phyloP scores from a whole-genome alignment of 2,113 vertebrate species.

The Lamprotornis superbus region DNA sequence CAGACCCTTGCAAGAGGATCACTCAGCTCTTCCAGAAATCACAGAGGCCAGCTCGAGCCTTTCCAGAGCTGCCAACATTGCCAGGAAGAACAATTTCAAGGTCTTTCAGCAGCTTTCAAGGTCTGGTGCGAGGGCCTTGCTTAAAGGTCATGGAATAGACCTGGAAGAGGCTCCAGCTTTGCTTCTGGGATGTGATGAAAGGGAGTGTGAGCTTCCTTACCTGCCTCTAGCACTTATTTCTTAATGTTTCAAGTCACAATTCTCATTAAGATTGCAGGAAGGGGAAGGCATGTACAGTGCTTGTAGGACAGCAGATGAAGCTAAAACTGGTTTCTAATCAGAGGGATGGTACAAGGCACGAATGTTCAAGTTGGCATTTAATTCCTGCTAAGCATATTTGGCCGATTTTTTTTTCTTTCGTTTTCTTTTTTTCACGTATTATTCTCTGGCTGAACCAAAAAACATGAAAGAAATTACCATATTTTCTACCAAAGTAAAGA shows the following conservation, averaged over 20 bases:
- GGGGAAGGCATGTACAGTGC: background rate
- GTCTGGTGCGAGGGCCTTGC: background rate
- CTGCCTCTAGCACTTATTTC: background rate
- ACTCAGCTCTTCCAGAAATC: background rate
- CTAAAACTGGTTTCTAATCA: background rate
- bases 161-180: background rate
- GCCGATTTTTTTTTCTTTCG: accelerated
- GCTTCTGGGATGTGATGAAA: background rate
- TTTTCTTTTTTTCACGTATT: background rate
- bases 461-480: background rate
- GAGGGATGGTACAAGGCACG: background rate
- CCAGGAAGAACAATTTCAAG: background rate
- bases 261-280: background rate
- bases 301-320: background rate
- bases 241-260: background rate
- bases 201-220: background rate
- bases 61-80: background rate
- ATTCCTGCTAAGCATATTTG: background rate
- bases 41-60: background rate
- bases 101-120: background rate
- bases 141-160: background rate
- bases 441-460: background rate
- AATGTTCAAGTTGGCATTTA: background rate
- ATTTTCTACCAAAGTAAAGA: background rate
- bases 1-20: background rate